Percentiles rank a stretch among this genome's conserved stretches.
These are phyloP conservation scores for Oceanites oceanicus DNA, from an alignment of 2,113 vertebrate genomes.

Conservation along the genomic window DNA sequence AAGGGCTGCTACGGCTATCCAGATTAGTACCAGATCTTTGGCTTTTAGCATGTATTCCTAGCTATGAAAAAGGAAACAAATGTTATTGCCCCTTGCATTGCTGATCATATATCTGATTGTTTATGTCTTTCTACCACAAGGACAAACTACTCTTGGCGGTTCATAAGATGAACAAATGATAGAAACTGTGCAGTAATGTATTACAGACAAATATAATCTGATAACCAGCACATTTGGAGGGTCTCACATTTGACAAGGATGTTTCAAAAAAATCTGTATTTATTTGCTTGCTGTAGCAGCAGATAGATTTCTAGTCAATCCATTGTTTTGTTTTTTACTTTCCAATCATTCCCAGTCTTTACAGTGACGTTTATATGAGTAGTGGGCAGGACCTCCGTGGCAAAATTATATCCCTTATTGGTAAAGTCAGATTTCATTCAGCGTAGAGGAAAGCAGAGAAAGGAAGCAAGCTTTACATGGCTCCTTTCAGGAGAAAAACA, in stretches of 20 bases:
- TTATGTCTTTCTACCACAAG: background rate
- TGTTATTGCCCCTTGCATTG: background rate
- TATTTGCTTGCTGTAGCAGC: background rate
- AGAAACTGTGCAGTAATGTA: background rate
- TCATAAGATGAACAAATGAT: background rate
- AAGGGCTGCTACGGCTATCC: background rate
- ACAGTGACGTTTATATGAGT: background rate
- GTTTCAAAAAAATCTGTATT: background rate
- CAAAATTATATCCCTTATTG: background rate
- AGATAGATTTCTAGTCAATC: background rate
- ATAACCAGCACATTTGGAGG: background rate
- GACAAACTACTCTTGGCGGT: background rate
- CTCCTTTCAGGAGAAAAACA: background rate
- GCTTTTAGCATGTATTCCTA: background rate
- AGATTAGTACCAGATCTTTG: background rate
- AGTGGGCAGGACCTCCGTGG: background rate
- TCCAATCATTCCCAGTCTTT: fast-evolving
- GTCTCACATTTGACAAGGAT: background rate
- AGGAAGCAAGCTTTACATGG: background rate
- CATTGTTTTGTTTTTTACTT: background rate
- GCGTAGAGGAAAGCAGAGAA: background rate
- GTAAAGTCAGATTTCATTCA: background rate
- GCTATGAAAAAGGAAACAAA: background rate
- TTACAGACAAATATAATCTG: background rate
- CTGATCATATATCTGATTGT: background rate